A percentile compares a stretch with the other conserved stretches of the same genome.
Evolutionary conservation across 2,888 invertebrate species (phyloP).

Genomic region (Cetonia aurata): DNA sequence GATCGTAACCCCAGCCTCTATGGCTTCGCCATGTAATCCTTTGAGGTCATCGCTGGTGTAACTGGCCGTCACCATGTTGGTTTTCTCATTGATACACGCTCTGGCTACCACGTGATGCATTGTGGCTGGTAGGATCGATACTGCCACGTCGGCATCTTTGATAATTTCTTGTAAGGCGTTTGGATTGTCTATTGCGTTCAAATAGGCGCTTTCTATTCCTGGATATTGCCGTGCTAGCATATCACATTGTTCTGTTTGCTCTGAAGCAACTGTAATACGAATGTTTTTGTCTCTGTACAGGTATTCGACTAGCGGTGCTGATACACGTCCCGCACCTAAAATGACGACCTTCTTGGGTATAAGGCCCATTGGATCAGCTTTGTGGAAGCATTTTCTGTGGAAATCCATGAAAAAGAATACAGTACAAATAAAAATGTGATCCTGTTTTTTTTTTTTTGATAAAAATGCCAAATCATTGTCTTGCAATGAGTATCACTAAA

Average conservation of each 20-base stretch:
- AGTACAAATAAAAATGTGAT: no score
- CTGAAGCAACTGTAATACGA: conserved; percentile 78
- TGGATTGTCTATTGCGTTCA: conserved; percentile 82
- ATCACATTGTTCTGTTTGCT: conserved; percentile 89
- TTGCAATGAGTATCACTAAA: no score
- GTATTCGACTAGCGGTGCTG: conserved; percentile 95
- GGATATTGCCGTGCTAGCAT: conserved; percentile 81
- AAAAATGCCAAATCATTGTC: no score
- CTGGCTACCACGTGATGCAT: conserved; percentile 89
- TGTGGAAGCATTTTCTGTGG: conserved; percentile 59
- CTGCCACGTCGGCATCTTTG: conserved; percentile 79
- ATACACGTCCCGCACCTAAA: conserved; percentile 93
- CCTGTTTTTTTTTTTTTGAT: no score
- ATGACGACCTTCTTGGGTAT: conserved; percentile 81
- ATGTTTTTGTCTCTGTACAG: conserved; percentile 85
- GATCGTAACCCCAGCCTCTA: conserved; percentile 90
- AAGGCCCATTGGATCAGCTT: conserved; percentile 58
- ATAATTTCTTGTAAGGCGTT: conserved; percentile 80
- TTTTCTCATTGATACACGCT: conserved; percentile 86
- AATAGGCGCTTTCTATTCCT: conserved; percentile 82
- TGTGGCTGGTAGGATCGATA: conserved; percentile 92
- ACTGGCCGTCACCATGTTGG: conserved; percentile 97
- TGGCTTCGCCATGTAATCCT: conserved; percentile 82
- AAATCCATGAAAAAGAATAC: not conserved
- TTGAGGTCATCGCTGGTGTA: conserved; percentile 90